Base-by-base conservation (phyloP, 2,113 vertebrate genomes). In the Strix uralensis region DNA sequence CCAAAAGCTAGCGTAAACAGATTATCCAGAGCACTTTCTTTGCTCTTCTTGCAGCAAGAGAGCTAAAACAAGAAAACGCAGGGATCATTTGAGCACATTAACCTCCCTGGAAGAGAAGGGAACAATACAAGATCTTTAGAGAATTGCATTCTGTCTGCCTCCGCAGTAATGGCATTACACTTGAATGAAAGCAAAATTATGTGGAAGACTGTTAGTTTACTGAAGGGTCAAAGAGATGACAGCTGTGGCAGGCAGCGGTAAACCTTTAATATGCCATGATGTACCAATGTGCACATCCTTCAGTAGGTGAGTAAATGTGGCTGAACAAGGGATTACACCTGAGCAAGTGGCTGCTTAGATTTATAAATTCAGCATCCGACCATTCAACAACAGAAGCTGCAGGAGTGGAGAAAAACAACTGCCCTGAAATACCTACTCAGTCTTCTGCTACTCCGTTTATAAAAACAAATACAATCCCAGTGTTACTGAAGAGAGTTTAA, bases 31-130 rank as follows among this genome's bases (percentile, higher is more conserved):
- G 23, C 34, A 61, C 85, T 63, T 81, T 25, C 30, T 83, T 62
- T 44, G 27, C 78, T 52, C 32, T 30, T 83, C 62, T 79, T 79
- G 82, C 30, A 91, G 81, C 80, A 87, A 80, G 61, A 75, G 25
- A 85, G 67, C 10, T 9, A 81, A 36, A 81, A 83, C 44, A 90
- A 83, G 51, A 95, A 96, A 93, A 86, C 0, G 9, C 87, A 57
- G 55, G 59, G 71, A 90, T 96, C 62, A 91, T 91, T 96, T 93
- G 67, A 92, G 95, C 94, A 78, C 63, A 96, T 96, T 94, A 96
- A 94, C 72, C 91, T 97, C 75, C 94, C 63, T 78, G 55, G 88
- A 93, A 78, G 87, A 95, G 62, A 94, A 84, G 42, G 58, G 92
- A 96, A 95, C 5, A 16, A 97, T 92, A 93, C 44, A 75, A 66